These are phyloP conservation scores for Syncerus caffer DNA, from an alignment of 2,797 vertebrate species.

Conservation along the genomic window DNA sequence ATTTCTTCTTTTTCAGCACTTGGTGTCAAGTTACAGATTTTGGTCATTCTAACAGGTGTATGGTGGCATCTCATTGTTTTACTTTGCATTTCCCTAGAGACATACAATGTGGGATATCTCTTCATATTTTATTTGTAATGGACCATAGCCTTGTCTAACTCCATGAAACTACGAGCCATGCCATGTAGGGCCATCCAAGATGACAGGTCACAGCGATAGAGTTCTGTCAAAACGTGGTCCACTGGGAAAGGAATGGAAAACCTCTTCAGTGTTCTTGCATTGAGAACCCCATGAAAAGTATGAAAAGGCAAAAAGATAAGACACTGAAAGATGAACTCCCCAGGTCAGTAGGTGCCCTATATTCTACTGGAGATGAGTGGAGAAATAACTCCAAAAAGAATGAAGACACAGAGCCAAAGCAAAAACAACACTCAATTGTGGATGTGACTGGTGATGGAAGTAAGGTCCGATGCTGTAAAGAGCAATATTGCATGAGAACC, in stretches of 20 bases:
- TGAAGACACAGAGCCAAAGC: background rate
- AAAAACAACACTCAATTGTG: background rate
- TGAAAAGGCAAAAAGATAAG: background rate
- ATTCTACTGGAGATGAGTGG: background rate
- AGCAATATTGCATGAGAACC: background rate
- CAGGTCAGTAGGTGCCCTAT: background rate
- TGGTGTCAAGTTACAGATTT: background rate
- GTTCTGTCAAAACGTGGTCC: background rate
- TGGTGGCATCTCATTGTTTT: background rate
- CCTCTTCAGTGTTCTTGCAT: background rate
- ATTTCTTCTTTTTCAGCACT: background rate
- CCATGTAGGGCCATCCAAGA: background rate
- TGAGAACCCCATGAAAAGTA: background rate
- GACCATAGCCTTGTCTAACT: background rate
- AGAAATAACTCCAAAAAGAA: background rate
- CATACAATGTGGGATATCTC: background rate
- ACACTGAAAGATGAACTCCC: background rate
- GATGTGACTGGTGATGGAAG: background rate
- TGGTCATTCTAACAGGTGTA: background rate
- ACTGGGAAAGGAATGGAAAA: background rate
- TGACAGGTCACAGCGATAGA: background rate
- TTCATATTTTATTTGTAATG: background rate
- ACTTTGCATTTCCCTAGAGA: background rate
- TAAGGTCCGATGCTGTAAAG: rapidly evolving
- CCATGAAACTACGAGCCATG: background rate